phyloP scores from a whole-genome alignment of 2,113 vertebrate species.

The Scophthalmus maximus region DNA sequence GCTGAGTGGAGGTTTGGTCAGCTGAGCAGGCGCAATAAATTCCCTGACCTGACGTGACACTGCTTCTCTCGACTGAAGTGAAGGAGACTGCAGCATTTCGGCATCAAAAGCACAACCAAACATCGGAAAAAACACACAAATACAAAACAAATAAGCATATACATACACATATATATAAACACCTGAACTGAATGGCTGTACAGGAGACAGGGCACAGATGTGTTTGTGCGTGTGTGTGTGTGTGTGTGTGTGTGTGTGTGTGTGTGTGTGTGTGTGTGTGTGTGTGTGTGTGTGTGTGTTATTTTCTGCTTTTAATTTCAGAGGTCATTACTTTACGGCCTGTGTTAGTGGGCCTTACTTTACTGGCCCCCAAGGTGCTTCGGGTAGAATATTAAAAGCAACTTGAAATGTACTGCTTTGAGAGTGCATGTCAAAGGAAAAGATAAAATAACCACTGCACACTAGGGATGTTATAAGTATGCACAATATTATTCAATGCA shows the following conservation, averaged over 20 bases:
- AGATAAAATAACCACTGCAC: slow-evolving; percentile 3
- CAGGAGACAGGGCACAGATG: slow-evolving; percentile 17
- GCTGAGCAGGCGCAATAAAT: background rate
- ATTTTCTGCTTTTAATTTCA: slow-evolving; percentile 58
- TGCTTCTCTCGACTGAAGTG: background rate
- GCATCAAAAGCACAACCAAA: too few species aligned
- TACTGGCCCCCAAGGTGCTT: slow-evolving; percentile 26
- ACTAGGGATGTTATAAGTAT: slow-evolving; percentile 20
- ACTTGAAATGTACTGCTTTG: slow-evolving; percentile 16
- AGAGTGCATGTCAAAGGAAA: slow-evolving; percentile 17
- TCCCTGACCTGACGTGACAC: slow-evolving; percentile 29
- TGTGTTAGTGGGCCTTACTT: slow-evolving; percentile 41
- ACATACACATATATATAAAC: background rate
- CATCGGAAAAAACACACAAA: background rate
- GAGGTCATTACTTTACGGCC: slow-evolving; percentile 59
- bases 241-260: slow-evolving; percentile 15
- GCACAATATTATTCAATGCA: slow-evolving; percentile 7
- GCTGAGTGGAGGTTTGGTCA: background rate
- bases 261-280: background rate
- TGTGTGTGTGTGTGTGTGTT: slow-evolving; percentile 17
- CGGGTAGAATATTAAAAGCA: slow-evolving; percentile 43
- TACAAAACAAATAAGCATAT: background rate
- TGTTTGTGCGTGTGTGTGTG: background rate
- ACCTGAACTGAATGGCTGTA: slow-evolving; percentile 40
- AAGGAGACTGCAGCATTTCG: slow-evolving; percentile 21